Base-by-base conservation (phyloP, 2,797 vertebrate genomes). In the Liasis olivaceus region DNA sequence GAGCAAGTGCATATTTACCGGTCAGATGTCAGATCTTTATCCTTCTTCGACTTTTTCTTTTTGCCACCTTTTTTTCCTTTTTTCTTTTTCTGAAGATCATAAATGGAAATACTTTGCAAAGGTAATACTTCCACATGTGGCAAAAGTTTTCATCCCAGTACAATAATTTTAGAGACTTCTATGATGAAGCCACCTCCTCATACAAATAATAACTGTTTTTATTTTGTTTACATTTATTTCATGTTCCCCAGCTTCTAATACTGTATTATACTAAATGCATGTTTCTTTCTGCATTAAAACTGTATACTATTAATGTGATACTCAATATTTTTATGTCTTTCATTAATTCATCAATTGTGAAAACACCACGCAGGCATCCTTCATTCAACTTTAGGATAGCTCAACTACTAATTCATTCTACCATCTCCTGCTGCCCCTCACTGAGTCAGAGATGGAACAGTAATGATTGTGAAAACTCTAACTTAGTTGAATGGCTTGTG, bases 1-100 rank as follows among this genome's bases (percentile, higher is more conserved):
- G 60, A 85, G 2, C 0, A 3, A 5, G 12, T 1, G 5, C 0
- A 11, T 0, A 9, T 89, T 97, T 94, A 99, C 98, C 98, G 98
- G 97, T 98, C 97, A 60, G 97, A 96, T 0, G 98, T 98, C 63
- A 98, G 96, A 72, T 99, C 98, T 92, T 95, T 97, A 4, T 98
- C 98, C 93, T 98, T 96, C 95, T 98, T 98, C 0, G 88, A 0
- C 77, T 96, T 97, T 94, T 97, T 97, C 86, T 94, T 96, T 93
- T 22, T 97, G 0, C 0, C 64, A 15, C 92, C 58, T 0, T 90
- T 93, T 89, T 96, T 97, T 1, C 91, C 96, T 96, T 97, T 97
- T 96, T 95, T 98, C 89, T 94, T 93, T 90, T 96, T 97, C 96
- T 98, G 94, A 93, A 90, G 91, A 97, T 54, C 94, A 95, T 88